phyloP scores from a whole-genome alignment of 2,113 vertebrate genomes.

The Ptyas mucosa region DNA sequence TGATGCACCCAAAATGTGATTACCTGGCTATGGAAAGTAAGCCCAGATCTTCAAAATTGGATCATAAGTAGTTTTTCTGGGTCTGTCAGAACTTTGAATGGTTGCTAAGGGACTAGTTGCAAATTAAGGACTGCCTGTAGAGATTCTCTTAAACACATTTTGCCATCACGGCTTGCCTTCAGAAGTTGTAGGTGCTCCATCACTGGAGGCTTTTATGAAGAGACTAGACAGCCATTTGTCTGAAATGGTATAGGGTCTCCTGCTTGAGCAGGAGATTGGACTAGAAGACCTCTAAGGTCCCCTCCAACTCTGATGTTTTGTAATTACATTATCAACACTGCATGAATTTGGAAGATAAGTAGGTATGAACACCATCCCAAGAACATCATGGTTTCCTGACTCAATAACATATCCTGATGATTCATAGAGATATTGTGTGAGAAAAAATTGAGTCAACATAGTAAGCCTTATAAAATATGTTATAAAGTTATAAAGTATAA shows the following conservation, averaged over 20 bases:
- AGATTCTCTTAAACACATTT: not conserved
- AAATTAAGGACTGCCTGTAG: not conserved
- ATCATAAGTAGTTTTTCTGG: not conserved
- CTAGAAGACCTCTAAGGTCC: not conserved
- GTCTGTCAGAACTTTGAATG: not conserved
- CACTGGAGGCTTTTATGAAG: not conserved
- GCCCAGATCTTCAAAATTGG: not conserved
- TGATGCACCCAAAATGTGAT: not conserved
- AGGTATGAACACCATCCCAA: not conserved
- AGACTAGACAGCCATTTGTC: not conserved
- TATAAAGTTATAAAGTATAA: not conserved
- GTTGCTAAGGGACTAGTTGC: not conserved
- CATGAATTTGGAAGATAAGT: not conserved
- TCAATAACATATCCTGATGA: not conserved
- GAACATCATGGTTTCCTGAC: not conserved
- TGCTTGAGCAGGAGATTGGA: not conserved
- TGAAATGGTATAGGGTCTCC: not conserved
- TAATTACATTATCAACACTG: not conserved
- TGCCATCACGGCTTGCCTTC: not conserved
- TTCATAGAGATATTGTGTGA: not conserved
- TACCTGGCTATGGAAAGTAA: not conserved
- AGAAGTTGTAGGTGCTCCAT: not conserved
- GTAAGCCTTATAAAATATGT: not conserved
- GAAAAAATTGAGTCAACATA: not conserved
- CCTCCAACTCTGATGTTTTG: not conserved